Percentiles rank a stretch among this genome's conserved stretches.
phyloP scores from a whole-genome alignment of 2,113 vertebrate genomes.

The Lagopus muta region DNA sequence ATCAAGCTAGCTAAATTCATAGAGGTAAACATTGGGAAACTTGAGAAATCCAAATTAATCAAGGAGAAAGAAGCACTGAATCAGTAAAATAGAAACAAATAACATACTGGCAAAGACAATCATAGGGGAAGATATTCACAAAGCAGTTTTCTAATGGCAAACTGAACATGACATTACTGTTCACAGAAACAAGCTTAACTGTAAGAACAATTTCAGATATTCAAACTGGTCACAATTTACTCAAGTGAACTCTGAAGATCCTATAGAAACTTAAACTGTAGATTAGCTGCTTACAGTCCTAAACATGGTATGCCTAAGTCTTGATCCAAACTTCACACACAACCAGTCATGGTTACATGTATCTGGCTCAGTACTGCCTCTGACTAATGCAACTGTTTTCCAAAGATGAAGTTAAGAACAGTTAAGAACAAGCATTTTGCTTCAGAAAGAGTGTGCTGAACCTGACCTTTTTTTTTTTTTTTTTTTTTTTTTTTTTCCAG shows the following conservation, averaged over 20 bases:
- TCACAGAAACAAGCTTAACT: neutral
- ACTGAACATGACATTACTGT: neutral
- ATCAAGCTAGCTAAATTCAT: neutral
- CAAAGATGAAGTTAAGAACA: neutral
- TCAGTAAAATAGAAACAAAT: neutral
- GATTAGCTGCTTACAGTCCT: neutral
- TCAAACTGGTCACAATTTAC: neutral
- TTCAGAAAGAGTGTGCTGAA: neutral
- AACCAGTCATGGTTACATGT: neutral
- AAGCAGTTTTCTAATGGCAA: no score
- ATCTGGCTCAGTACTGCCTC: neutral
- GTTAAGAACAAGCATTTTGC: neutral
- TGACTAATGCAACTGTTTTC: neutral
- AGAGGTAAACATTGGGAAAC: neutral
- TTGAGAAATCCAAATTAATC: conserved; percentile 3
- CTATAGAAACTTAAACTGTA: neutral
- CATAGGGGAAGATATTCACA: no score
- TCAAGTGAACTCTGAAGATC: neutral
- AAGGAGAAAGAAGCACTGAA: neutral
- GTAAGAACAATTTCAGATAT: neutral
- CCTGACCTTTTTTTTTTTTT: neutral
- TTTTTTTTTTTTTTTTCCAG: no score
- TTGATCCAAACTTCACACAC: neutral
- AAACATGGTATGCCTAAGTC: neutral
- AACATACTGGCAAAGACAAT: neutral